Evolutionary conservation across 2,797 vertebrate species (phyloP).

Genomic region (Poliocrania exsul): DNA sequence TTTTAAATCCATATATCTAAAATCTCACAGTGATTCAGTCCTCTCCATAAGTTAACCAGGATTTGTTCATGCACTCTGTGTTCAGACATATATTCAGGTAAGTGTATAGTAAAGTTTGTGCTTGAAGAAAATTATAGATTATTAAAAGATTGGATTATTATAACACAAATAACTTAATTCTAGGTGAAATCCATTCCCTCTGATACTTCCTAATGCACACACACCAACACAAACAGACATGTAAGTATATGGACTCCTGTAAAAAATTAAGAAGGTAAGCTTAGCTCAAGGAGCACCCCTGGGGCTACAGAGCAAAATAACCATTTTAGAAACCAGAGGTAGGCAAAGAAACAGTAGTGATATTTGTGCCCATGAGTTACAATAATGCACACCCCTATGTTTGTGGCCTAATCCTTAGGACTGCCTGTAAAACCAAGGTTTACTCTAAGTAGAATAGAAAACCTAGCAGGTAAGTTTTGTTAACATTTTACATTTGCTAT

Average conservation of each 20-base stretch:
- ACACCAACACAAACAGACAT: background rate
- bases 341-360: background rate
- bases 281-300: background rate
- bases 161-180: background rate
- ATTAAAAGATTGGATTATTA: background rate
- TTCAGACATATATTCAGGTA: background rate
- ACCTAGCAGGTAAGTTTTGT: background rate
- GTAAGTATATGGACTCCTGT: background rate
- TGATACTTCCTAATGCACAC: background rate
- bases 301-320: background rate
- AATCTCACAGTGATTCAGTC: background rate
- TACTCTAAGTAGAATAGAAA: background rate
- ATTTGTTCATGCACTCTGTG: background rate
- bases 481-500: background rate
- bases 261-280: background rate
- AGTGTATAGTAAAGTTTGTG: background rate
- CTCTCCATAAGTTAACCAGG: background rate
- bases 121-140: background rate
- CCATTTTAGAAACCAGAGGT: background rate
- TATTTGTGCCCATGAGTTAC: background rate
- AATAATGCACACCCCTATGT: background rate
- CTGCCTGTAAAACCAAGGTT: background rate
- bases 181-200: background rate
- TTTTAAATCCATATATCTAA: background rate
- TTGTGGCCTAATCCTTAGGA: background rate